Conservation (phyloP, 1,140 invertebrate species). For the Archivesica marissinica region DNA sequence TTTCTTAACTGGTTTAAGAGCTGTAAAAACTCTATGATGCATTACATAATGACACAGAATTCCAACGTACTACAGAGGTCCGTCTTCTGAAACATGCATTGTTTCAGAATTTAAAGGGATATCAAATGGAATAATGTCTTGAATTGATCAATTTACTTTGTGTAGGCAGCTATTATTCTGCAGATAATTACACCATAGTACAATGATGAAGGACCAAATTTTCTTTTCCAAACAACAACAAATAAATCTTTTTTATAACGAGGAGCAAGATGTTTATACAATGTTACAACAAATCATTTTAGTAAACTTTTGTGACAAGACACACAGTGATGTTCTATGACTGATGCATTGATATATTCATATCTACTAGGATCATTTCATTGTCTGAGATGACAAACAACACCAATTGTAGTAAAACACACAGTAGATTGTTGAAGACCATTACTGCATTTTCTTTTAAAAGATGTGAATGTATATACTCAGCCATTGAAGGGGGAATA, state of each 20-base stretch:
- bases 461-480: too few relatives aligned
- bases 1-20: constrained; percentile 41
- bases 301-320: not conserved
- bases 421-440: too few relatives aligned
- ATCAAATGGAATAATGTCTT: constrained; percentile 30
- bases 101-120: constrained; percentile 39
- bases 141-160: constrained; percentile 46
- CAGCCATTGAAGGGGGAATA: too few relatives aligned
- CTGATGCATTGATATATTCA: too few relatives aligned
- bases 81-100: constrained; percentile 24
- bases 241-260: constrained; percentile 35
- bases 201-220: constrained; percentile 27
- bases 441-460: too few relatives aligned
- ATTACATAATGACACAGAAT: constrained; percentile 41
- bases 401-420: too few relatives aligned
- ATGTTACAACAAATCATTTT: constrained; percentile 14
- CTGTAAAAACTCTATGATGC: constrained; percentile 33
- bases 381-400: too few relatives aligned
- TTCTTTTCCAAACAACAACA: constrained; percentile 12
- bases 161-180: constrained; percentile 17
- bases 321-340: too few relatives aligned
- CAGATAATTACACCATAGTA: constrained; percentile 29
- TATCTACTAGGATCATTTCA: too few relatives aligned
- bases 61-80: constrained; percentile 13
- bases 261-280: not conserved